These are phyloP conservation scores for Formica selysi DNA, from an alignment of 1,140 invertebrate species.

Conservation along the genomic window DNA sequence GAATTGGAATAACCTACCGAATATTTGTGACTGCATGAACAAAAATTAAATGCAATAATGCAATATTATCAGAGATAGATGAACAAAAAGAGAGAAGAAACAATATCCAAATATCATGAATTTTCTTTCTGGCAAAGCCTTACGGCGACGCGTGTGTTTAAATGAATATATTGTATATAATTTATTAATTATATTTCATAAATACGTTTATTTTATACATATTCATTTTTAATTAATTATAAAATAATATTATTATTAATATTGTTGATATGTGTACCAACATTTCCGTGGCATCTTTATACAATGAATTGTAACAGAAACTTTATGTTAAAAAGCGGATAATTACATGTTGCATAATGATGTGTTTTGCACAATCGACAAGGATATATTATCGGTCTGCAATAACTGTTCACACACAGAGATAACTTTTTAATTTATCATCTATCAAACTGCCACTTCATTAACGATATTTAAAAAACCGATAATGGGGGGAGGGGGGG, in stretches of 20 bases:
- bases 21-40: constrained; percentile 28
- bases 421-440: constrained; percentile 57
- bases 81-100: neutral
- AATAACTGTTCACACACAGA: constrained; percentile 34
- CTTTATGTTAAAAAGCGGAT: constrained; percentile 3
- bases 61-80: neutral
- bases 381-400: constrained; percentile 18
- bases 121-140: neutral
- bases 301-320: neutral
- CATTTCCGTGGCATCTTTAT: neutral
- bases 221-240: constrained; percentile 22
- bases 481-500: neutral
- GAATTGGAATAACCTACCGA: constrained; percentile 53
- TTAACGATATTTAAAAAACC: constrained; percentile 61
- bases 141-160: neutral
- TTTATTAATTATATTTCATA: constrained; percentile 16
- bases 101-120: neutral
- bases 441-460: constrained; percentile 46
- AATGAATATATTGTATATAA: neutral
- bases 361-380: neutral
- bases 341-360: constrained; percentile 27
- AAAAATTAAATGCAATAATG: constrained; percentile 25
- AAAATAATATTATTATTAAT: neutral
- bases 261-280: neutral
- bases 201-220: neutral